phyloP scores from a whole-genome alignment of 2,113 vertebrate genomes.

The Leptocoma aspasia region DNA sequence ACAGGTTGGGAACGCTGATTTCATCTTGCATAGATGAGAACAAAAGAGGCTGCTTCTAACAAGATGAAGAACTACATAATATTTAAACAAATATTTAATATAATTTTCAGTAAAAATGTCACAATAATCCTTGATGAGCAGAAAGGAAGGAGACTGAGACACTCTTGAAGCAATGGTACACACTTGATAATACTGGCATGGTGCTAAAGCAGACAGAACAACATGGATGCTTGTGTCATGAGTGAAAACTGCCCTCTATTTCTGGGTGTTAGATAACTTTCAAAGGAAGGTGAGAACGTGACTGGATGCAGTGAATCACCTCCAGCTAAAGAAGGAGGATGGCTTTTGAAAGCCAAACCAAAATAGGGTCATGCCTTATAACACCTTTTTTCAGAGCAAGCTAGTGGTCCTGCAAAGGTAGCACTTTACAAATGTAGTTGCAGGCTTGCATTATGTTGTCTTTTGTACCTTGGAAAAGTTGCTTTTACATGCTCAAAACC shows the following conservation, averaged over 20 bases:
- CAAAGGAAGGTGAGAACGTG: neutral
- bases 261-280: neutral
- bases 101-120: neutral
- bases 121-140: neutral
- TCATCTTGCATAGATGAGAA: neutral
- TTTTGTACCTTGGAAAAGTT: neutral
- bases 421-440: neutral
- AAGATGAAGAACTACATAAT: neutral
- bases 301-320: neutral
- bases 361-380: neutral
- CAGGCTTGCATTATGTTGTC: neutral
- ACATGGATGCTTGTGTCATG: rapidly evolving
- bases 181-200: neutral
- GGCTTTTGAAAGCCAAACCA: neutral
- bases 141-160: neutral
- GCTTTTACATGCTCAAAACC: neutral
- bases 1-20: neutral
- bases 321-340: neutral
- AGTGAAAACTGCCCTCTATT: neutral
- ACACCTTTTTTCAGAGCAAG: neutral
- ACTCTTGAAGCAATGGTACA: neutral
- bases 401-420: neutral
- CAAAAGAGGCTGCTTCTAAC: neutral
- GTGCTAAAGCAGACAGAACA: neutral
- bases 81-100: neutral